Evolutionary conservation across 2,888 invertebrate species (phyloP).

Genomic region (Apamea anceps): DNA sequence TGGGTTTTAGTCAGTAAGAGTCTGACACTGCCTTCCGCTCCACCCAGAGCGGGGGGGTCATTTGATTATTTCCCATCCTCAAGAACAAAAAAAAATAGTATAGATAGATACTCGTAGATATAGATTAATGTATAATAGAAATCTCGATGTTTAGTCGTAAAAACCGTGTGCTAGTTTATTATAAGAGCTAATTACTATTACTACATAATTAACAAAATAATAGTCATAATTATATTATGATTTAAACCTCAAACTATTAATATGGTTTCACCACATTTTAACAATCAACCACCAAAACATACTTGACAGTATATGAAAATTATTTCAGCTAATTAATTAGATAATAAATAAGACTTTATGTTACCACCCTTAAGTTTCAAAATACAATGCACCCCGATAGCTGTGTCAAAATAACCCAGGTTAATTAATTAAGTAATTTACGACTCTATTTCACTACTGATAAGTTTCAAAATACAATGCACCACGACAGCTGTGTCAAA

Average conservation of each 20-base stretch:
- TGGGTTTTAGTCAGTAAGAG: too few relatives aligned
- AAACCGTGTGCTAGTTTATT: too few relatives aligned
- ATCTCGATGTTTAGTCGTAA: too few relatives aligned
- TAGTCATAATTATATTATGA: neutral
- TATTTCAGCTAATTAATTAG: neutral
- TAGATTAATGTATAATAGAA: too few relatives aligned
- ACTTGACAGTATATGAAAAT: neutral
- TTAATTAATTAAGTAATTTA: conserved; percentile 39
- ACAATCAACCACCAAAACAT: neutral
- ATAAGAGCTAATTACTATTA: too few relatives aligned
- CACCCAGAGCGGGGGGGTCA: too few relatives aligned
- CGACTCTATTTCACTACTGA: neutral
- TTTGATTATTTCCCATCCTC: too few relatives aligned
- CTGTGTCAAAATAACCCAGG: conserved; percentile 29
- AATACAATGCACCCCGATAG: conserved; percentile 25
- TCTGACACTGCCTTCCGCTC: too few relatives aligned
- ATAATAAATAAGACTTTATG: conserved; percentile 15
- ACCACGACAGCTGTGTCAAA: conserved; percentile 12
- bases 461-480: conserved; percentile 30
- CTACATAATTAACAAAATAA: neutral
- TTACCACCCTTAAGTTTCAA: neutral
- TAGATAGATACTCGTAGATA: too few relatives aligned
- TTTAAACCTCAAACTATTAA: neutral
- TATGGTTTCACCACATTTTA: neutral
- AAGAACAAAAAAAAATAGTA: too few relatives aligned